Evolutionary conservation across 2,113 vertebrate species (phyloP).

Genomic region (Alouatta palliata): DNA sequence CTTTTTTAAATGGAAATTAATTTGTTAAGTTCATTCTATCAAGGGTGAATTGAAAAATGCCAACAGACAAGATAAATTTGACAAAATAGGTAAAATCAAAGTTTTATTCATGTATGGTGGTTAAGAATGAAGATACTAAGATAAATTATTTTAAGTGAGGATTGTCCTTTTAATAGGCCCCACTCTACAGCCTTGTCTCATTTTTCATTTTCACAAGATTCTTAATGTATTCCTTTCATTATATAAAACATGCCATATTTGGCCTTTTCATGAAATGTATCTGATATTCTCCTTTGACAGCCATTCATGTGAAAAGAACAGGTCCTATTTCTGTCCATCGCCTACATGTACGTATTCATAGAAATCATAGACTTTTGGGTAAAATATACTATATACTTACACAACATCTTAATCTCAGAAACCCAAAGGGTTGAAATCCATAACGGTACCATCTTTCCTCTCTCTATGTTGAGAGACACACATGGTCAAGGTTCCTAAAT

Average conservation of each 20-base stretch:
- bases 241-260: constrained; percentile 62
- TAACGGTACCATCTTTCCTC: background rate
- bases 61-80: constrained; percentile 20
- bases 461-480: background rate
- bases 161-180: constrained; percentile 59
- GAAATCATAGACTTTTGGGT: background rate
- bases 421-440: background rate
- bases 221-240: constrained; percentile 75
- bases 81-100: constrained; percentile 51
- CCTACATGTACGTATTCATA: constrained; percentile 51
- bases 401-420: background rate
- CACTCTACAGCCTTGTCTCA: constrained; percentile 35
- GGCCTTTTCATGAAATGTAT: constrained; percentile 67
- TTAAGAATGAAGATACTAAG: constrained; percentile 44
- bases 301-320: constrained; percentile 71
- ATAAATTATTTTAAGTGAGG: constrained; percentile 65
- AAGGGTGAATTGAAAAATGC: constrained; percentile 36
- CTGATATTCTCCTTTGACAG: constrained; percentile 65
- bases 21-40: constrained; percentile 48
- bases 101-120: background rate
- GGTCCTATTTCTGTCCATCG: background rate
- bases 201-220: constrained; percentile 64
- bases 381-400: constrained; percentile 15
- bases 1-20: background rate
- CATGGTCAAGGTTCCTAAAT: background rate